These are phyloP conservation scores for Saccopteryx bilineata DNA, from an alignment of 2,113 vertebrate species.

Conservation along the genomic window DNA sequence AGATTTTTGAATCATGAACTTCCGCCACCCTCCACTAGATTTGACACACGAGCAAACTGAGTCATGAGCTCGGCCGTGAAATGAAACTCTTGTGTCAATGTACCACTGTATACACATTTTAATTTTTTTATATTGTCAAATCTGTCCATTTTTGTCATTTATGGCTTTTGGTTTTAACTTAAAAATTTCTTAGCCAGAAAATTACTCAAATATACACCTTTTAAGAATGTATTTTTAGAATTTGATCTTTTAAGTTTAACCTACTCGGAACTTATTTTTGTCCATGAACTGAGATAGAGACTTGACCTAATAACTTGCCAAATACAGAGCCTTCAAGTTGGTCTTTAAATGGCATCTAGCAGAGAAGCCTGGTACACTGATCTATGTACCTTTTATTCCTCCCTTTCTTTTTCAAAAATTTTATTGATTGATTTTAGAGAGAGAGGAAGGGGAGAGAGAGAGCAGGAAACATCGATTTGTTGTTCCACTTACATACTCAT, in stretches of 20 bases:
- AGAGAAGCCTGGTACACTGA: not conserved
- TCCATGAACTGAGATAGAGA: not conserved
- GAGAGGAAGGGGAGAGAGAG: too few species aligned
- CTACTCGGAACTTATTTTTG: not conserved
- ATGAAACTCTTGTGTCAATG: too few species aligned
- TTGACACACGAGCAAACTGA: too few species aligned
- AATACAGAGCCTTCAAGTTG: not conserved
- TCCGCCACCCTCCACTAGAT: too few species aligned
- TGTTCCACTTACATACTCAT: too few species aligned
- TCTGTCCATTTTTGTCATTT: slow-evolving; percentile 15
- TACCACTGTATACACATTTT: not conserved
- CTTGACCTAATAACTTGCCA: not conserved
- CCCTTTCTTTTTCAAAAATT: too few species aligned
- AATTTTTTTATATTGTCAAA: not conserved
- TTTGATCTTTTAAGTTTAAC: slow-evolving; percentile 1
- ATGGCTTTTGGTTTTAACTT: slow-evolving; percentile 7
- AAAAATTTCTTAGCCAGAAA: slow-evolving; percentile 16
- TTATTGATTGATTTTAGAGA: too few species aligned
- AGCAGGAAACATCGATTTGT: too few species aligned
- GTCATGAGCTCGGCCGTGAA: too few species aligned
- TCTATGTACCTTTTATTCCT: not conserved
- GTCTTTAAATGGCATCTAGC: not conserved
- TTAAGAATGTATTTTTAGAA: not conserved
- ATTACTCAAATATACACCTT: not conserved
- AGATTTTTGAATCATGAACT: too few species aligned